Evolutionary conservation across 2,888 invertebrate species (phyloP).

Genomic region (Nyleta sp.): DNA sequence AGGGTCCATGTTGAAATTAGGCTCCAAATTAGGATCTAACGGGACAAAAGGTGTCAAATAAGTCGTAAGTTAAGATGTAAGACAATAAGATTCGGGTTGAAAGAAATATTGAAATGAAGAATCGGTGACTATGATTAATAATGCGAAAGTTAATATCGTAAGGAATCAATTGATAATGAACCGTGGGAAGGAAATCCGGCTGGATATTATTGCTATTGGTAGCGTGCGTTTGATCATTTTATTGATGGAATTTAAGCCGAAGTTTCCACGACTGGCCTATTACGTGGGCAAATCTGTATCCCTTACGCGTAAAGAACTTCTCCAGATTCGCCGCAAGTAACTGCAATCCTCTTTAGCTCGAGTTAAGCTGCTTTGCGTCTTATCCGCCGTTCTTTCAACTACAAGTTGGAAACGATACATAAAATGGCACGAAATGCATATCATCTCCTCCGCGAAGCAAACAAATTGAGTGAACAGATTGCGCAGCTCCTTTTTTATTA

Average conservation of each 20-base stretch:
- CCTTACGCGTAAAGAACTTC: slow-evolving; percentile 68
- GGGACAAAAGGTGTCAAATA: no score
- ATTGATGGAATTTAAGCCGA: neutral
- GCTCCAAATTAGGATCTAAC: no score
- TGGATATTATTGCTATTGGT: neutral
- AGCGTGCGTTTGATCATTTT: slow-evolving; percentile 8
- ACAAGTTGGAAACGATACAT: slow-evolving; percentile 47
- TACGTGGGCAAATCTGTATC: slow-evolving; percentile 29
- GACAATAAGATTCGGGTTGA: no score
- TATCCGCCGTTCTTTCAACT: slow-evolving; percentile 48
- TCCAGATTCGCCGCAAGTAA: slow-evolving; percentile 71
- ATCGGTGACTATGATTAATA: no score
- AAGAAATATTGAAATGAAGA: no score
- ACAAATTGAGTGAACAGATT: slow-evolving; percentile 21
- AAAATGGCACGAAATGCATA: slow-evolving; percentile 57
- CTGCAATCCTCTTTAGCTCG: slow-evolving; percentile 71
- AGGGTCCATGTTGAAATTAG: no score
- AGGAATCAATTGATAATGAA: no score
- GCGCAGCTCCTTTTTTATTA: neutral
- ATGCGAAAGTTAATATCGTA: no score
- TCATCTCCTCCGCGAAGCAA: slow-evolving; percentile 25
- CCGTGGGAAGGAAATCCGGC: no score
- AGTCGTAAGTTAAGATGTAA: no score
- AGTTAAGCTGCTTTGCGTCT: slow-evolving; percentile 72
- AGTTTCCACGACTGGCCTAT: slow-evolving; percentile 33